Conservation (phyloP, 2,888 invertebrate genomes). For the Meteorus cinctellus region DNA sequence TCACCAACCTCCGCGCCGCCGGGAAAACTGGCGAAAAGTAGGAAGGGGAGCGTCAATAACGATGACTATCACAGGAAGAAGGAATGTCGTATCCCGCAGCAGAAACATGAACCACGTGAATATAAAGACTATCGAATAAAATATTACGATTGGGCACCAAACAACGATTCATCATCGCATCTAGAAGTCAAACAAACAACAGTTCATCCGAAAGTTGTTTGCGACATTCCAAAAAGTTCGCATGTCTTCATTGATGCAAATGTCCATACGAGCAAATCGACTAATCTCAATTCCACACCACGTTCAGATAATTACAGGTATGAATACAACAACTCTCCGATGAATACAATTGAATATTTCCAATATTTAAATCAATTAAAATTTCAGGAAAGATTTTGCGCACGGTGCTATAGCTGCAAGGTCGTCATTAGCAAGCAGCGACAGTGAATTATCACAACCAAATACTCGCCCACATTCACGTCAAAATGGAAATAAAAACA, state of each 20-base stretch:
- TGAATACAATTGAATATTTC: not conserved
- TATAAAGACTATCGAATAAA: constrained; percentile 75
- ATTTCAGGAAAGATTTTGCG: constrained; percentile 78
- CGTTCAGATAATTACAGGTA: constrained; percentile 81
- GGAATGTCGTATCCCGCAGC: constrained; percentile 73
- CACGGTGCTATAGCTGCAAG: constrained; percentile 76
- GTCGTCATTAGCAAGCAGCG: constrained; percentile 75
- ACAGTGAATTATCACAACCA: constrained; percentile 75
- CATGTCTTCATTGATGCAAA: constrained; percentile 63
- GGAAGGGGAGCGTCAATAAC: constrained; percentile 60
- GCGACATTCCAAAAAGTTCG: constrained; percentile 76
- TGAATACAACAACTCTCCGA: not conserved
- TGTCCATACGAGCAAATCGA: constrained; percentile 56
- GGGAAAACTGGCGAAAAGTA: constrained; percentile 55
- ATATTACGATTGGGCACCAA: constrained; percentile 65
- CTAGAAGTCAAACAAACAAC: constrained; percentile 71
- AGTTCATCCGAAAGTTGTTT: constrained; percentile 77
- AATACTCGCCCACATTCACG: constrained; percentile 70
- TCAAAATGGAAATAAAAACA: constrained; percentile 60
- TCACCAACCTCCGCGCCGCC: constrained; percentile 74
- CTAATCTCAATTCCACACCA: constrained; percentile 61
- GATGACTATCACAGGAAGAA: constrained; percentile 62
- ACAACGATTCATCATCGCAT: constrained; percentile 57
- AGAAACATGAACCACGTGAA: constrained; percentile 74
- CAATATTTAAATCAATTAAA: not conserved